These are phyloP conservation scores for Aspidiotus rigidus DNA, from an alignment of 2,888 invertebrate species.

Conservation along the genomic window DNA sequence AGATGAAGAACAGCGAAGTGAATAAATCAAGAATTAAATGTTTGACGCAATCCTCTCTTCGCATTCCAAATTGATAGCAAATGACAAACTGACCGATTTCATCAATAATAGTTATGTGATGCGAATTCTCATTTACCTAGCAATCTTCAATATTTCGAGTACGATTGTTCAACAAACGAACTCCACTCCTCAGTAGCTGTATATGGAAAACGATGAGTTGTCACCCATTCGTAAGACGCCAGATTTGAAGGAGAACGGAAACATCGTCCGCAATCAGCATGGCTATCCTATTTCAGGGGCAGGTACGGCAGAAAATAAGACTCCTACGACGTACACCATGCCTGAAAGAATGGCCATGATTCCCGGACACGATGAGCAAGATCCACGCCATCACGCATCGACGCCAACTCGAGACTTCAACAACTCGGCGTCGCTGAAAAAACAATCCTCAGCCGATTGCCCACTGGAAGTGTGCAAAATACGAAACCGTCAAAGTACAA, in stretches of 20 bases:
- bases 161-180: too few relatives aligned
- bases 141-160: too few relatives aligned
- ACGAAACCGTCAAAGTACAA: not conserved
- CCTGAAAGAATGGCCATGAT: too few relatives aligned
- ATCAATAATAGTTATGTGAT: too few relatives aligned
- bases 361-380: too few relatives aligned
- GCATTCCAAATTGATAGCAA: too few relatives aligned
- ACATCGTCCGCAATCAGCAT: not conserved
- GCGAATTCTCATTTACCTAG: too few relatives aligned
- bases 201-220: conserved; percentile 18
- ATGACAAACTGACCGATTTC: too few relatives aligned
- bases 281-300: not conserved
- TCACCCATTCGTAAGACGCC: conserved; percentile 18
- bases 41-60: too few relatives aligned
- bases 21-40: too few relatives aligned
- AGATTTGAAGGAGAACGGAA: conserved; percentile 1
- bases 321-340: not conserved
- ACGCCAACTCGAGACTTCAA: not conserved
- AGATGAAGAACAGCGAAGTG: too few relatives aligned
- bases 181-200: not conserved
- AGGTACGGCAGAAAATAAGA: not conserved
- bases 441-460: not conserved
- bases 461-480: not conserved
- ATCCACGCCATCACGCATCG: too few relatives aligned
- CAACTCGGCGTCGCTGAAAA: not conserved